phyloP scores from a whole-genome alignment of 2,113 vertebrate genomes.

The Macrotus californicus region DNA sequence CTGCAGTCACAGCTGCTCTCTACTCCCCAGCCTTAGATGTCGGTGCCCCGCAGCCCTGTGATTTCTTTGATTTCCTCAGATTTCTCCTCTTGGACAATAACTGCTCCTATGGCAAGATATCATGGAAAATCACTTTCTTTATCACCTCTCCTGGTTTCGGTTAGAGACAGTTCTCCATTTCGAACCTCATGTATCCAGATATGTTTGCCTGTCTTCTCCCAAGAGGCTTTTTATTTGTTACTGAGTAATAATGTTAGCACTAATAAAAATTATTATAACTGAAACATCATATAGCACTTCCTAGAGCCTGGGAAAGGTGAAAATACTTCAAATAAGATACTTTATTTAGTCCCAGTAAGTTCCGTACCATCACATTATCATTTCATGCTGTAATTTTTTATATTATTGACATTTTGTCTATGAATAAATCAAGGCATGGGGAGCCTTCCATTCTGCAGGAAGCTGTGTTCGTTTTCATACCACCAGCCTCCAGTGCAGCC shows the following conservation, averaged over 20 bases:
- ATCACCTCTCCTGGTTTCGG: too few relatives aligned
- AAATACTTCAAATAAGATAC: not conserved
- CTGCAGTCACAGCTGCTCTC: not conserved
- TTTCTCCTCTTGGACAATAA: not conserved
- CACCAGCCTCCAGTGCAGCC: not conserved
- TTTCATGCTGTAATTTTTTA: not conserved
- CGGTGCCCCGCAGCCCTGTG: rapidly evolving
- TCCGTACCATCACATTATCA: not conserved
- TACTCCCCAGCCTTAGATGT: rapidly evolving
- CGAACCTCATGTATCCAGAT: not conserved
- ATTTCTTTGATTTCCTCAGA: not conserved
- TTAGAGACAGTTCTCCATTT: not conserved
- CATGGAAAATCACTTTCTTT: not conserved
- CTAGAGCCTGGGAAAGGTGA: not conserved
- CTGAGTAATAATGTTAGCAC: not conserved
- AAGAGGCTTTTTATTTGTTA: not conserved
- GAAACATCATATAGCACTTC: not conserved
- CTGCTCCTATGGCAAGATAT: not conserved
- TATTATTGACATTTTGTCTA: not conserved
- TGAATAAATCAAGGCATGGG: not conserved
- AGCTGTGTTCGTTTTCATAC: not conserved
- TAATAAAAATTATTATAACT: not conserved
- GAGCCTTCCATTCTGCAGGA: not conserved
- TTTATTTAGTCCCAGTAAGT: not conserved
- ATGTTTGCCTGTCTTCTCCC: not conserved